Evolutionary conservation across 2,888 invertebrate species (phyloP), one percentile per base, ranked within the genome.

Genomic region (Oxytorus armatus): DNA sequence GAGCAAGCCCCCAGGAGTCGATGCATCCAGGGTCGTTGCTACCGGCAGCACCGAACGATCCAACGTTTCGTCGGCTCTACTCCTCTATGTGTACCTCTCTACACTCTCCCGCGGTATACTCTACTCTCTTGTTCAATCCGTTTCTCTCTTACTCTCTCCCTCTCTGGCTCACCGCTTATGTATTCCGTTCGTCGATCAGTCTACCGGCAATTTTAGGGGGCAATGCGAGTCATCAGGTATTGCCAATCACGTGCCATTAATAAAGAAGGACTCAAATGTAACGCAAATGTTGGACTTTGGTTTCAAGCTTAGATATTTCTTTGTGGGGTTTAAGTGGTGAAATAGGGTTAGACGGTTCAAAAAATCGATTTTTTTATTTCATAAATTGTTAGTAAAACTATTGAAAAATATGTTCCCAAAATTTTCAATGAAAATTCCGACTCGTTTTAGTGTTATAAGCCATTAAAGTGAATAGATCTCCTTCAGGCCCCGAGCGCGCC

Each of bases 11-110:
- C 91, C 90, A 90, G 90, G 90, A 91, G 91, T 91, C 90, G 91
- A 91, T 91, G 91, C 91, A 91, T 91, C 90, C 91, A 90, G 91
- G 91, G 90, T 91, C 91, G 91, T 91, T 91, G 91, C 91, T 91
- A 91, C 91, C 91, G 89, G 89, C 90, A 90, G 79, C 76, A 42
- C 89, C 90, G 88, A 90, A 90, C 90, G 90, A 90, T 89, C 90
- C 90, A 89, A 88, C 89, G 87, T 87, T 88, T 87, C 88, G 47
- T 55, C 83, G 85, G 84, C 86, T 81, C 53, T 69, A 10, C 51
- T 42, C 79, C 51, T 42, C 79, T 65, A 23, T 53, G 18, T 74
- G 25, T 68, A 66, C 16, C 11, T 77, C 18, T 77, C 21, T 47
- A 47, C 29, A 39, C 29, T 74, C 66, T 39, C 25, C 57, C 79